A percentile compares a stretch with the other conserved stretches of the same genome.
These are phyloP conservation scores for Pipistrellus pipistrellus DNA, from an alignment of 2,797 vertebrate genomes.

Conservation along the genomic window DNA sequence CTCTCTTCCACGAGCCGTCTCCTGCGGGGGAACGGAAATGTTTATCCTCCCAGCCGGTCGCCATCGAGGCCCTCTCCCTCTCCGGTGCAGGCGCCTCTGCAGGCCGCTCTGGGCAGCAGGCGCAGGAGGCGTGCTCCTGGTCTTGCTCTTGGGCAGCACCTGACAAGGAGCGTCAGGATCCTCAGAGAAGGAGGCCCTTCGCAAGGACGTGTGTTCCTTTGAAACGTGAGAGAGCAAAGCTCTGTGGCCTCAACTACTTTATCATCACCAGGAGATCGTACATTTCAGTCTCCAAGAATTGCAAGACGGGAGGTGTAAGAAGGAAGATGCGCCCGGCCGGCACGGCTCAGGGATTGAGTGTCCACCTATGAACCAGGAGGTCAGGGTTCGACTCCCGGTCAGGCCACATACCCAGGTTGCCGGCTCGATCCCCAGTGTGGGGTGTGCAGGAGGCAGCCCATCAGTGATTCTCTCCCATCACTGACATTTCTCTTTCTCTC, in stretches of 20 bases:
- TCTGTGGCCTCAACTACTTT: slow-evolving; percentile 40
- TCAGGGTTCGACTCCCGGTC: no score
- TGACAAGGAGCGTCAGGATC: background rate
- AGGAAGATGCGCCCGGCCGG: background rate
- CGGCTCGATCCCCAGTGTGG: no score
- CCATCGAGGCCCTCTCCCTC: slow-evolving; percentile 73
- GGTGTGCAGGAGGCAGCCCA: no score
- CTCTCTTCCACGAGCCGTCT: slow-evolving; percentile 97
- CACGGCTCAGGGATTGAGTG: no score
- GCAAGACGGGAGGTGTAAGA: background rate
- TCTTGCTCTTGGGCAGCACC: slow-evolving; percentile 35
- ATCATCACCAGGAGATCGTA: background rate
- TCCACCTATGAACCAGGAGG: no score
- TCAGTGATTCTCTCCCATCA: no score
- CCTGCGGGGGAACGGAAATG: slow-evolving; percentile 90
- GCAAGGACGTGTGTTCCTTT: slow-evolving; percentile 60
- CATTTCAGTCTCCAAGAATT: background rate
- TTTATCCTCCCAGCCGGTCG: slow-evolving; percentile 82
- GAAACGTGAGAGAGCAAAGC: slow-evolving; percentile 57
- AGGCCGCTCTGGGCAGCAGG: slow-evolving; percentile 46
- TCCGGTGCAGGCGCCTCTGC: background rate
- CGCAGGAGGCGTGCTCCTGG: slow-evolving; percentile 64
- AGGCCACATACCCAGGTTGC: no score
- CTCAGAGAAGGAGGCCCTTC: slow-evolving; percentile 1
- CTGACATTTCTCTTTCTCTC: no score